Evolutionary conservation across 2,797 vertebrate genomes (phyloP).

Genomic region (Epinephelus coioides): DNA sequence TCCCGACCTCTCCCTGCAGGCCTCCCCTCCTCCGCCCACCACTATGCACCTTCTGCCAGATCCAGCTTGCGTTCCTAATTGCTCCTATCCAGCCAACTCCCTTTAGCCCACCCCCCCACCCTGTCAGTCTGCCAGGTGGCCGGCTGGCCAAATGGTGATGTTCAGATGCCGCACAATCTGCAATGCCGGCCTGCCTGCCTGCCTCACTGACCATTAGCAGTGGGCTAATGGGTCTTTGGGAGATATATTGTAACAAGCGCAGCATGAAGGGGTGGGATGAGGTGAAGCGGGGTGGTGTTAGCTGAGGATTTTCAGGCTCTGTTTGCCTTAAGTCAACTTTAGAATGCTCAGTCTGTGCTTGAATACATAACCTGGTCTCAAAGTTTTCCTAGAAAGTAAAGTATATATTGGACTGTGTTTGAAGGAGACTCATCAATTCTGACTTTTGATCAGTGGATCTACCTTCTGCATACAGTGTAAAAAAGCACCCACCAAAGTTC

Average conservation of each 20-base stretch:
- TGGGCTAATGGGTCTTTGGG: conserved; percentile 48
- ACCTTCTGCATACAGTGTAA: too few relatives aligned
- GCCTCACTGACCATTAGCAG: conserved; percentile 36
- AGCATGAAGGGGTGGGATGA: conserved; percentile 3
- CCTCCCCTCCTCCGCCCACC: conserved; percentile 6
- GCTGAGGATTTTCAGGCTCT: conserved; percentile 23
- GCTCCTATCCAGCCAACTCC: conserved; percentile 17
- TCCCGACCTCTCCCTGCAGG: conserved; percentile 31
- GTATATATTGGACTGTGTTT: neutral
- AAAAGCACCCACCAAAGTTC: too few relatives aligned
- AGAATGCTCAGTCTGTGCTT: neutral
- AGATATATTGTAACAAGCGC: neutral
- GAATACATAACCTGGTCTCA: neutral
- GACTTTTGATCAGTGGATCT: neutral
- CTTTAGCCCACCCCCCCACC: conserved; percentile 13
- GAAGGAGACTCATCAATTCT: neutral
- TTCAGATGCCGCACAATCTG: conserved; percentile 34
- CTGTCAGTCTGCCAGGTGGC: conserved; percentile 40
- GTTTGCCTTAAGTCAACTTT: conserved; percentile 2
- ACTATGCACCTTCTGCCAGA: conserved; percentile 58
- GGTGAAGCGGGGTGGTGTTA: neutral
- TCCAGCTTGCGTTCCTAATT: conserved; percentile 53
- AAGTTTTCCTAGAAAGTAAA: neutral
- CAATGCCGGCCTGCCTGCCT: conserved; percentile 12
- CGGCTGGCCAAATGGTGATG: conserved; percentile 33